phyloP scores from a whole-genome alignment of 2,888 invertebrate genomes.

The Chrysolina oricalcia region DNA sequence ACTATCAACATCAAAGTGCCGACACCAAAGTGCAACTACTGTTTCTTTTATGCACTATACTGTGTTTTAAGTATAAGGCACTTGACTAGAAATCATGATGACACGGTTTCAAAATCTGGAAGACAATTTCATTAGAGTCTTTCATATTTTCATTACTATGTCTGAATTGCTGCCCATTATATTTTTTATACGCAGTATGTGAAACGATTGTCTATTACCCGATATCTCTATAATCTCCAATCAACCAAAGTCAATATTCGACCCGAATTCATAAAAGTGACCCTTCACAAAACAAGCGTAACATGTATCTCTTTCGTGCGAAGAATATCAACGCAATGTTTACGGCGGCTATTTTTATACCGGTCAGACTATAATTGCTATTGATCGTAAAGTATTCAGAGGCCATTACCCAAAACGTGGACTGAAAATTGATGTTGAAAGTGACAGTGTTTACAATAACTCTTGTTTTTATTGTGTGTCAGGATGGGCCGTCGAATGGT shows the following conservation, averaged over 20 bases:
- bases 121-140: too few relatives aligned
- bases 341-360: conserved; percentile 18
- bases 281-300: background rate
- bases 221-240: background rate
- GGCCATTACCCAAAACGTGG: conserved; percentile 17
- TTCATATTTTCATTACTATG: too few relatives aligned
- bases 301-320: conserved; percentile 8
- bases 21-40: too few relatives aligned
- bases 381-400: conserved; percentile 14
- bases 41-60: too few relatives aligned
- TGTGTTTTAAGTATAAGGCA: too few relatives aligned
- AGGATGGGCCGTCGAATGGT: conserved; percentile 1
- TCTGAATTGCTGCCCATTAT: too few relatives aligned
- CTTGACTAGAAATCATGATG: too few relatives aligned
- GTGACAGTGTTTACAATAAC: conserved; percentile 29
- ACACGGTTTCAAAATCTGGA: too few relatives aligned
- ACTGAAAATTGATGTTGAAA: conserved; percentile 21
- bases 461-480: conserved; percentile 27
- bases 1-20: too few relatives aligned
- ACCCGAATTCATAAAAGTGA: conserved; percentile 12
- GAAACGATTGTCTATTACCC: background rate
- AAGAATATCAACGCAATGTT: conserved; percentile 15
- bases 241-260: conserved; percentile 4
- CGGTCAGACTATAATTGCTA: conserved; percentile 19
- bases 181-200: too few relatives aligned